Base-by-base conservation (phyloP, 92 coral and sea anemone species). In the Blastomussa wellsi region DNA sequence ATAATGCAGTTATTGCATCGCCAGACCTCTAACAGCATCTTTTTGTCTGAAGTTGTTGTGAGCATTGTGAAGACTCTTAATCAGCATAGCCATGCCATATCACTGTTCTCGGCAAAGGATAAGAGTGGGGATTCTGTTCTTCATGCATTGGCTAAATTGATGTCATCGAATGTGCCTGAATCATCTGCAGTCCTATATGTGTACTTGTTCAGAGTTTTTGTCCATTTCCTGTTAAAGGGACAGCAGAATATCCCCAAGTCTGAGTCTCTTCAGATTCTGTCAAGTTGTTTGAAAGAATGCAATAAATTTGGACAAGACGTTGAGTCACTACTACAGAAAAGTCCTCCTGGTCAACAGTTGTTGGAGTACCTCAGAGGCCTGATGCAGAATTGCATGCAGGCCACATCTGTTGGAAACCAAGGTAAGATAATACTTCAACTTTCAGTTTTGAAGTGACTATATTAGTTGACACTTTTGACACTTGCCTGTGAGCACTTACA, bases 31-130 rank as follows among this genome's bases (percentile, higher is more conserved):
- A 53, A 41, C 39, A 15, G 48, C 28, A 14, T 80, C 57, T 80
- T 80, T 80, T 44, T 80, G 60, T 48, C 39, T 44, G 28, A 80
- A 6, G 39, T 28, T 29, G 29, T 80, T 2, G 60, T 80, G 57
- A 80, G 41, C 84, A 80, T 80, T 26, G 38, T 80, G n/a, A 80
- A 80, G 62, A 80, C 70, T 0, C 75, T 80, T 9, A 80, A 68
- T 28, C 67, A 62, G 68, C 60, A 80, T 53, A 59, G 71, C 51
- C 82, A 78, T 57, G 53, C 82, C 41, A 78, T 78, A 33, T 78
- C 82, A 22, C 19, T 78, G 71, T 78, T 78, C 71, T 57, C 82
- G 1, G 84, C 84, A 29, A 68, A 80, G 62, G 84, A 80, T 47
- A 28, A 44, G 24, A 80, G 15, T 42, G 84, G 84, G 47, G 44